These are phyloP conservation scores for Cybosia mesomella DNA, from an alignment of 2,888 invertebrate genomes.

Conservation along the genomic window DNA sequence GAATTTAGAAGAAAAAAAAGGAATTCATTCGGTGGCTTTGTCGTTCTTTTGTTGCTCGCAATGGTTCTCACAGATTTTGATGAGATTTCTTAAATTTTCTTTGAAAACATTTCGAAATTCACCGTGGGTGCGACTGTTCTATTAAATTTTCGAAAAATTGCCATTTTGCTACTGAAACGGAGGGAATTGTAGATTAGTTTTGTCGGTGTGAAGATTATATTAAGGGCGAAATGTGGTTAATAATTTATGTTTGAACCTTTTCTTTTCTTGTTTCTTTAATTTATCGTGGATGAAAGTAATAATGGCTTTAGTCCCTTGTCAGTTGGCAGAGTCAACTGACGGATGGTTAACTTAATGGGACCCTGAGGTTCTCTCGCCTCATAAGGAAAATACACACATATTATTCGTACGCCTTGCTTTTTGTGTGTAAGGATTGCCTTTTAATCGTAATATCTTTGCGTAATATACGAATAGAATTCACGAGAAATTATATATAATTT, in stretches of 20 bases:
- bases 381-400: conserved; percentile 35
- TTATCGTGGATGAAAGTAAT: conserved; percentile 32
- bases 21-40: conserved; percentile 74
- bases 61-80: conserved; percentile 56
- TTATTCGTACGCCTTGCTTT: conserved; percentile 18
- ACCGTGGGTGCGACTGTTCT: conserved; percentile 33
- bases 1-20: conserved; percentile 67
- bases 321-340: conserved; percentile 37
- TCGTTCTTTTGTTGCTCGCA: conserved; percentile 59
- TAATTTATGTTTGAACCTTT: conserved; percentile 32
- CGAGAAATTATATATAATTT: no score
- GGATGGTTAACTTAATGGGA: conserved; percentile 43
- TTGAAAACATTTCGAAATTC: conserved; percentile 38
- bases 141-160: conserved; percentile 49
- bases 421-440: conserved; percentile 20
- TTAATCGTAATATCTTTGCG: conserved; percentile 12
- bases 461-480: background rate
- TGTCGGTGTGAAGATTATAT: conserved; percentile 46
- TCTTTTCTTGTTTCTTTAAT: conserved; percentile 20
- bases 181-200: conserved; percentile 49
- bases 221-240: conserved; percentile 39
- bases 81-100: conserved; percentile 59
- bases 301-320: conserved; percentile 44
- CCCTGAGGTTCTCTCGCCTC: conserved; percentile 21
- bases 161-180: conserved; percentile 42